These are phyloP conservation scores for Ceratosolen solmsi DNA, from an alignment of 1,140 invertebrate genomes.

Conservation along the genomic window DNA sequence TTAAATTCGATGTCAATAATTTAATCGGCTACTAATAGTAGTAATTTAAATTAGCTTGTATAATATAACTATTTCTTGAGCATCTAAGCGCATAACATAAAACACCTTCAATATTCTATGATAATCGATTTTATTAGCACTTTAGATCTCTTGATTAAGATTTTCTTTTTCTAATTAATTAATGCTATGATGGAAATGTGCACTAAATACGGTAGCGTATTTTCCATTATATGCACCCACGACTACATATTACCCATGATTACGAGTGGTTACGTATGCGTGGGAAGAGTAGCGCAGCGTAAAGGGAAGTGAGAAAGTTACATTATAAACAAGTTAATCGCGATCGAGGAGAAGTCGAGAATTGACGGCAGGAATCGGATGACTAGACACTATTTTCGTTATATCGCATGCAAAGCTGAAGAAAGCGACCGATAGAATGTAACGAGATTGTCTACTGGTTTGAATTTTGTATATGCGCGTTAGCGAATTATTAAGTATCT, in stretches of 20 bases:
- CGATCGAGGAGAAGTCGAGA: background rate
- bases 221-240: background rate
- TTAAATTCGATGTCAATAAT: too few species aligned
- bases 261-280: background rate
- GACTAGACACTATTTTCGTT: background rate
- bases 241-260: background rate
- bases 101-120: too few species aligned
- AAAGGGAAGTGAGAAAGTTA: constrained; percentile 3
- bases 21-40: too few species aligned
- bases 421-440: background rate
- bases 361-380: background rate
- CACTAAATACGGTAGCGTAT: background rate
- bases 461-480: too few species aligned
- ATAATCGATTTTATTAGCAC: too few species aligned
- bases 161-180: background rate
- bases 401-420: background rate
- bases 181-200: background rate
- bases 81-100: too few species aligned
- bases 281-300: constrained; percentile 1
- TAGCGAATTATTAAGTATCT: too few species aligned
- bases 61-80: too few species aligned
- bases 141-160: too few species aligned
- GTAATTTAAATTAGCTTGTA: too few species aligned
- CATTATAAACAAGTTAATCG: background rate
- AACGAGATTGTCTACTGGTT: background rate